Conservation (phyloP, 2,888 invertebrate genomes). For the Scaptomyza caliginosa region DNA sequence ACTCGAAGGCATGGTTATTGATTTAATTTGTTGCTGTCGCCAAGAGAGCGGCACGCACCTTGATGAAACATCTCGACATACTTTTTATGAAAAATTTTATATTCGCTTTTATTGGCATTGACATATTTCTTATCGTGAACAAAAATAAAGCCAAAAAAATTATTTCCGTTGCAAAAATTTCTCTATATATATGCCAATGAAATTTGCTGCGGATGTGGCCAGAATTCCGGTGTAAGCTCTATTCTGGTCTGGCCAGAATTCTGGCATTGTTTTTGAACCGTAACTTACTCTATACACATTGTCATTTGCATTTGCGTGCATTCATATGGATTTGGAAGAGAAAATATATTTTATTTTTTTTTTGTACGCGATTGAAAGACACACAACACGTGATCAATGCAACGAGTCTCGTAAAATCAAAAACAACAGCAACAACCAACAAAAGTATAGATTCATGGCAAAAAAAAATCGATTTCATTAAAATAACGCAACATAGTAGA, state of each 20-base stretch:
- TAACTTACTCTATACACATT: conserved; percentile 8
- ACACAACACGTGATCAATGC: conserved; percentile 28
- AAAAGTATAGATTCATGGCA: conserved; percentile 19
- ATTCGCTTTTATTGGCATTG: conserved; percentile 64
- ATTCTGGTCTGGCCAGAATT: not conserved
- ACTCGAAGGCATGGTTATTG: conserved; percentile 44
- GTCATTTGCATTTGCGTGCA: conserved; percentile 40
- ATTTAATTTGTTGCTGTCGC: conserved; percentile 54
- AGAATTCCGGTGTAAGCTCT: conserved; percentile 10
- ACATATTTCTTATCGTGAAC: conserved; percentile 63
- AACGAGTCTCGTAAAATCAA: not conserved
- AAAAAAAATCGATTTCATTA: conserved; percentile 47
- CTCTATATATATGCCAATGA: conserved; percentile 17
- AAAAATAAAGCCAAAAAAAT: conserved; percentile 63
- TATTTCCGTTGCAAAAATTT: conserved; percentile 52
- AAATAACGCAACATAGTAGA: conserved; percentile 49
- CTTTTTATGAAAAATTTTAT: conserved; percentile 66
- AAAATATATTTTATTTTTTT: not conserved
- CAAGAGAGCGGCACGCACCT: conserved; percentile 43
- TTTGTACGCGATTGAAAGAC: conserved; percentile 26
- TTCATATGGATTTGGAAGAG: conserved; percentile 15
- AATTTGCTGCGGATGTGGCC: conserved; percentile 30
- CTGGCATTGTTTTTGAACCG: not conserved
- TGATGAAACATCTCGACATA: conserved; percentile 48
- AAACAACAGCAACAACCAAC: not conserved